phyloP scores from a whole-genome alignment of 2,888 invertebrate species.

The Dermolepida albohirtum region DNA sequence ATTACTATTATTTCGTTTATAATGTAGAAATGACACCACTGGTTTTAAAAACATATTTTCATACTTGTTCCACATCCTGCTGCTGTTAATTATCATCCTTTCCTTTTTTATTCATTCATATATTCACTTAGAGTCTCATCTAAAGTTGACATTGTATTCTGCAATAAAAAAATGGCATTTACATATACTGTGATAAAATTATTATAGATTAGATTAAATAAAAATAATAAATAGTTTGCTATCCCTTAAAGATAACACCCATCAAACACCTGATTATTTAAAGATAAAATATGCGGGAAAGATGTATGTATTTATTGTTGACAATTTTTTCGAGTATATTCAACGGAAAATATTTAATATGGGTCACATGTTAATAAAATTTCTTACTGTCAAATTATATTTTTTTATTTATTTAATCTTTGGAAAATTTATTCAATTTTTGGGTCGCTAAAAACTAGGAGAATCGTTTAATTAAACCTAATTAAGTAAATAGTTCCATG shows the following conservation, averaged over 20 bases:
- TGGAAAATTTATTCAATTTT: slow-evolving; percentile 30
- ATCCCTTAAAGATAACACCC: slow-evolving; percentile 21
- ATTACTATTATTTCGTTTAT: slow-evolving; percentile 21
- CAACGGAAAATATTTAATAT: slow-evolving; percentile 58
- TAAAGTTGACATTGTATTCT: slow-evolving; percentile 35
- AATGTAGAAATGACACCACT: slow-evolving; percentile 24
- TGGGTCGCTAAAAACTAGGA: slow-evolving; percentile 33
- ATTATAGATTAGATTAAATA: slow-evolving; percentile 27
- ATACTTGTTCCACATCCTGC: slow-evolving; percentile 23
- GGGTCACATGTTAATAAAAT: slow-evolving; percentile 68
- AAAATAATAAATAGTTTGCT: slow-evolving; percentile 20
- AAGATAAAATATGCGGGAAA: slow-evolving; percentile 13
- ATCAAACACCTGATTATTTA: slow-evolving; percentile 21
- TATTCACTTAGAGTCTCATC: slow-evolving; percentile 5
- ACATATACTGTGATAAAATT: slow-evolving; percentile 18
- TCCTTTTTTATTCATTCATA: slow-evolving; percentile 3
- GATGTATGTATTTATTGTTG: slow-evolving; percentile 29
- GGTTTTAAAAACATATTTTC: slow-evolving; percentile 10
- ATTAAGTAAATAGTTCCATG: slow-evolving; percentile 58
- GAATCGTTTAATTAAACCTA: slow-evolving; percentile 54
- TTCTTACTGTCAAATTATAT: slow-evolving; percentile 44
- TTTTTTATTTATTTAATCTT: slow-evolving; percentile 15
- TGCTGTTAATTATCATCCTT: slow-evolving; percentile 1
- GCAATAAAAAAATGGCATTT: slow-evolving; percentile 26
- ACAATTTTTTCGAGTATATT: slow-evolving; percentile 19